Base-by-base conservation (phyloP, 2,113 vertebrate species). In the Lepisosteus oculatus region DNA sequence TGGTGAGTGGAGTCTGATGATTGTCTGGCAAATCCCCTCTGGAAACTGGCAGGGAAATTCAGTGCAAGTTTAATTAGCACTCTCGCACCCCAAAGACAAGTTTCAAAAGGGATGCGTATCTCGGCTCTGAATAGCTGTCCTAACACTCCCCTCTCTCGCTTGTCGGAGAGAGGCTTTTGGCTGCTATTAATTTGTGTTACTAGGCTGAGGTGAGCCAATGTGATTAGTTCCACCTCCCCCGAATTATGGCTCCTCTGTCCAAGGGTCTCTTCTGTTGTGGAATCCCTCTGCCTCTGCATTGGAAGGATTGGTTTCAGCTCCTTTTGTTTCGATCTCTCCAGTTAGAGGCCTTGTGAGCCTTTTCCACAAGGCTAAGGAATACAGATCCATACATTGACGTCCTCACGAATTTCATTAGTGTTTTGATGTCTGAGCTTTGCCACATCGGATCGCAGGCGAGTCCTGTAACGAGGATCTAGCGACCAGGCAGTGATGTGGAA, bases 11-110 rank as follows among this genome's bases (percentile, higher is more conserved):
- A 51, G 47, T 51, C 57, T 55, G 72, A 62, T 17, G 61, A 65
- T 5, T 14, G n/a, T 14, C 59, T 41, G 14, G 47, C 59, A 57
- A 65, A 57, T 72, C 71, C 63, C 71, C 55, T 45, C 63, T 67
- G 64, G 55, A 45, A 72, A 65, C 64, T 54, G 55, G 12, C 61
- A 43, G 61, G 61, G 68, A 51, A 61, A 70, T 65, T 69, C 63
- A 69, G 65, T 70, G 68, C 67, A 74, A 74, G 59, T 74, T 74
- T 74, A 74, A 74, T 74, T 70, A 70, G 68, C 73, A 74, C 68
- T 65, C n/a, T 59, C 56, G 54, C 43, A 43, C 55, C 61, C 68
- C 54, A 44, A 66, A 61, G 73, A 65, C 57, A 43, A 45, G 61
- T 74, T 74, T 51, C 54, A 51, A 55, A 61, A 65, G 47, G 47